Evolutionary conservation across 2,797 vertebrate genomes (phyloP).

Genomic region (Craterocephalus amniculus): DNA sequence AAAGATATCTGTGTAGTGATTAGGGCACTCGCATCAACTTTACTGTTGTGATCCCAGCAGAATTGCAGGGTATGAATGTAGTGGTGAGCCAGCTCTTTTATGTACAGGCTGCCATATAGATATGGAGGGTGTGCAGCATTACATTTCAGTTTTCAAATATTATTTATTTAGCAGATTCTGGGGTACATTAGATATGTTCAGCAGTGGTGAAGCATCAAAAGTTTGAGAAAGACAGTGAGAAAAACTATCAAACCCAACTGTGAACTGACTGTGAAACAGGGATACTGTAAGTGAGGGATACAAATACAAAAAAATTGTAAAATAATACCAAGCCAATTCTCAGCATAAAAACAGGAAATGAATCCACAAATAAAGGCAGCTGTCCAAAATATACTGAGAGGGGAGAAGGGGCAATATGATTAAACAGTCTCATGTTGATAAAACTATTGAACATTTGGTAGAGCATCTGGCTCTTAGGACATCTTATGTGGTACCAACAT

Average conservation of each 20-base stretch:
- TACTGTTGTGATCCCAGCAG: conserved; percentile 50
- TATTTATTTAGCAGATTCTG: conserved; percentile 45
- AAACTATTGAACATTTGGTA: not conserved
- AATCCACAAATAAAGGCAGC: conserved; percentile 5
- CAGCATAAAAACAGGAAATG: conserved; percentile 6
- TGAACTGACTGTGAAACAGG: not conserved
- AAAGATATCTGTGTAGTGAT: conserved; percentile 46
- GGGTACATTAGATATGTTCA: conserved; percentile 25
- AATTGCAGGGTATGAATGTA: conserved; percentile 35
- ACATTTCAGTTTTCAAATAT: conserved; percentile 50
- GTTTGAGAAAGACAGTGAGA: not conserved
- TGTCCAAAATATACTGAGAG: not conserved
- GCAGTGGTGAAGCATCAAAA: conserved; percentile 17
- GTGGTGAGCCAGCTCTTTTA: conserved; percentile 54
- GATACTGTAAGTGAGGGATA: not conserved
- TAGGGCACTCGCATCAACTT: conserved; percentile 45
- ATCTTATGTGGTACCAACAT: not conserved
- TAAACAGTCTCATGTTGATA: conserved; percentile 4
- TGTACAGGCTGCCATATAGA: conserved; percentile 53
- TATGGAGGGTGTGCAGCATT: conserved; percentile 50
- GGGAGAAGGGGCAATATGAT: not conserved
- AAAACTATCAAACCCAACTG: not conserved
- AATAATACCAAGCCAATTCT: not conserved
- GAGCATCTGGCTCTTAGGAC: not conserved
- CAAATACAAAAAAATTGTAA: conserved; percentile 1